phyloP scores from a whole-genome alignment of 2,113 vertebrate genomes.

The Eptatretus burgeri region DNA sequence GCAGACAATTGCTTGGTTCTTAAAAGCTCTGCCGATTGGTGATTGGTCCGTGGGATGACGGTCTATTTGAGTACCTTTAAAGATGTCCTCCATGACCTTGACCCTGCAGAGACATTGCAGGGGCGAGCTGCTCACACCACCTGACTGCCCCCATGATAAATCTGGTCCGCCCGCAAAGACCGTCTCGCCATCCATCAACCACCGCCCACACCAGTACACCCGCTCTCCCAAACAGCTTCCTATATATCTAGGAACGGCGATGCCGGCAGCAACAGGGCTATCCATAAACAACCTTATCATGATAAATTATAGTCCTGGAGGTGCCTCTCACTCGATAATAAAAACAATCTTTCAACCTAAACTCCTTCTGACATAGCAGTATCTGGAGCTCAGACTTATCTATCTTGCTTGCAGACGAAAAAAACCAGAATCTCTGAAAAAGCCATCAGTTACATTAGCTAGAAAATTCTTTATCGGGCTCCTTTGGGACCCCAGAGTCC shows the following conservation, averaged over 20 bases:
- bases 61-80: too few relatives aligned
- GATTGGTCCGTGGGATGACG: too few relatives aligned
- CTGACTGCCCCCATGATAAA: background rate
- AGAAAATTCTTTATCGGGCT: background rate
- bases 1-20: too few relatives aligned
- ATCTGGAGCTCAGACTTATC: slow-evolving; percentile 3
- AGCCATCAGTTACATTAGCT: background rate
- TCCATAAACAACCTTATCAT: slow-evolving; percentile 7
- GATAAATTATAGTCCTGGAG: slow-evolving; percentile 5
- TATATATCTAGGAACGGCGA: slow-evolving; percentile 1
- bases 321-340: slow-evolving; percentile 5
- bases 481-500: background rate
- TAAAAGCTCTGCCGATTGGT: too few relatives aligned
- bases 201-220: background rate
- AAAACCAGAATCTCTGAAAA: background rate
- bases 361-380: slow-evolving; percentile 6
- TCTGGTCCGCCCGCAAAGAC: background rate
- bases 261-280: slow-evolving; percentile 1
- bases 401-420: background rate
- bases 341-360: slow-evolving; percentile 7
- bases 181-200: slow-evolving; percentile 4
- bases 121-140: too few relatives aligned
- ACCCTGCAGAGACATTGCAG: too few relatives aligned
- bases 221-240: slow-evolving; percentile 3
- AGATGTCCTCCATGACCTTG: too few relatives aligned